Evolutionary conservation across 2,888 invertebrate species (phyloP).

Genomic region (Argyresthia goedartella): DNA sequence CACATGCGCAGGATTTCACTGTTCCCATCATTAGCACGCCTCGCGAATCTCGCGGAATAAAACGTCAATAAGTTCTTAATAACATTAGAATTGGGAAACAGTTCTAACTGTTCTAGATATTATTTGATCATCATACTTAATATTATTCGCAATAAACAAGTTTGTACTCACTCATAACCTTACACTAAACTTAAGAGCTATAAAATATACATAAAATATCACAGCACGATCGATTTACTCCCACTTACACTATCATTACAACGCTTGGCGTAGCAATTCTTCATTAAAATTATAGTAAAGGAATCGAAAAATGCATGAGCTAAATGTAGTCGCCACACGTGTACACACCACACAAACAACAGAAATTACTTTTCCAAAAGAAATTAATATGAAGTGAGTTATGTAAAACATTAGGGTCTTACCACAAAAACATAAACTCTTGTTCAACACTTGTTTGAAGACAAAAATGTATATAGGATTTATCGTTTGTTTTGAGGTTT

Average conservation of each 20-base stretch:
- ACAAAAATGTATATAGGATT: no score
- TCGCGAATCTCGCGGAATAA: no score
- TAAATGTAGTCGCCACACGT: not conserved
- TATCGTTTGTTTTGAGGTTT: no score
- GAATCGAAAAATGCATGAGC: slow-evolving; percentile 37
- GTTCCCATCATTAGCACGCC: not conserved
- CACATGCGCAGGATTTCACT: not conserved
- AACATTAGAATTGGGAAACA: slow-evolving; percentile 2
- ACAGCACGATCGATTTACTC: slow-evolving; percentile 71
- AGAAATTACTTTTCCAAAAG: not conserved
- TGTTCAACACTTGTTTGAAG: no score
- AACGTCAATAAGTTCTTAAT: not conserved
- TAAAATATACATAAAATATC: slow-evolving; percentile 68
- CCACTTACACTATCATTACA: slow-evolving; percentile 58
- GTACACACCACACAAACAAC: not conserved
- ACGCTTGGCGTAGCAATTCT: slow-evolving; percentile 39
- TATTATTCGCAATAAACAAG: slow-evolving; percentile 31
- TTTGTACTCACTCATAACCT: slow-evolving; percentile 59
- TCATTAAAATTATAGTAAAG: slow-evolving; percentile 28
- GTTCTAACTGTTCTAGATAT: not conserved
- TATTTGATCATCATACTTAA: not conserved
- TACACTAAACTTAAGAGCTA: slow-evolving; percentile 48
- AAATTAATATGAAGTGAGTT: no score
- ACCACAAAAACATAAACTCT: no score
- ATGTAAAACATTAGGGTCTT: no score